Percentiles rank a stretch among this genome's conserved stretches.
These are phyloP conservation scores for Drosophila pallidifrons DNA, from an alignment of 1,140 invertebrate genomes.

Conservation along the genomic window DNA sequence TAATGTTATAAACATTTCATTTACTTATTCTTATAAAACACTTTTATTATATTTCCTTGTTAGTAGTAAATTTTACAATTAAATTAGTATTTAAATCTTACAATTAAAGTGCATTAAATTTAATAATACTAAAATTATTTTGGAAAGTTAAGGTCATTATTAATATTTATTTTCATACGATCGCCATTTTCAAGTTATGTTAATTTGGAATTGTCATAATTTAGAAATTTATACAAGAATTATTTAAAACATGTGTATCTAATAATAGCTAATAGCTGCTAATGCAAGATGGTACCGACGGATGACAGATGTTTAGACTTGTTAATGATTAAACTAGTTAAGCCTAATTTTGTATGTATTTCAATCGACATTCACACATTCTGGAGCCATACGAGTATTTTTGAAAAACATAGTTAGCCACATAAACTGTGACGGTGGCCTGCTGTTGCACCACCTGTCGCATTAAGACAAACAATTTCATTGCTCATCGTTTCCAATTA, in stretches of 20 bases:
- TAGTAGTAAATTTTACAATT: too few relatives aligned
- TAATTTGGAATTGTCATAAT: too few relatives aligned
- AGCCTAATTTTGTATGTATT: not conserved
- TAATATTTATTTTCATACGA: too few relatives aligned
- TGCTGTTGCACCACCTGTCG: conserved; percentile 70
- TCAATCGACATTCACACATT: conserved; percentile 9
- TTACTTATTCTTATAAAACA: too few relatives aligned
- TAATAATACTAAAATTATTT: too few relatives aligned
- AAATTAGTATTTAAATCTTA: too few relatives aligned
- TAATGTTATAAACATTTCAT: too few relatives aligned
- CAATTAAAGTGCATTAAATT: too few relatives aligned
- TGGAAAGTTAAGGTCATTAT: too few relatives aligned
- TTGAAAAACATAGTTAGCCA: conserved; percentile 8
- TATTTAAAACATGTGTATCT: not conserved
- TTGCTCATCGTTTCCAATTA: conserved; percentile 67
- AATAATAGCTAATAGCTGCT: not conserved
- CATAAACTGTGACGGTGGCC: conserved; percentile 45
- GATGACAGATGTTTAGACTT: not conserved
- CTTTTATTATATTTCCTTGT: too few relatives aligned
- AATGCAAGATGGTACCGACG: not conserved
- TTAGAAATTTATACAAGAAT: not conserved
- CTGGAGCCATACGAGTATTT: not conserved
- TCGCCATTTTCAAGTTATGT: too few relatives aligned
- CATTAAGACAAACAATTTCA: conserved; percentile 62
- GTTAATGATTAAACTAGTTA: conserved; percentile 11